phyloP scores from a whole-genome alignment of 2,888 invertebrate species.

The Oscheius sp. region DNA sequence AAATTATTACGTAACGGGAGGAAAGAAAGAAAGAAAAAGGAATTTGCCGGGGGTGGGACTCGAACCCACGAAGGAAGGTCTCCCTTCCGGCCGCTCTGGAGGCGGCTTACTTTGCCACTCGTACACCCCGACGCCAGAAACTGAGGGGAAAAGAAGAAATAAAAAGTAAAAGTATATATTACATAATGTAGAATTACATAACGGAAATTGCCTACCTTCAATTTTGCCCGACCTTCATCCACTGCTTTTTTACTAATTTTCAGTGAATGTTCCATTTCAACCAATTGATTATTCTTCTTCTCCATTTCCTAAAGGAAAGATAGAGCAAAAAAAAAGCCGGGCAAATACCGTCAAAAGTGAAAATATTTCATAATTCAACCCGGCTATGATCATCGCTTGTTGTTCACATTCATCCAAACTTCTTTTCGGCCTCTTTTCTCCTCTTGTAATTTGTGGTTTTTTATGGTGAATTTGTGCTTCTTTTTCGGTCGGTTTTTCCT shows the following conservation, averaged over 20 bases:
- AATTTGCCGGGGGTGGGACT: too few relatives aligned
- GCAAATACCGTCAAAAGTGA: conserved; percentile 47
- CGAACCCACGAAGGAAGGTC: too few relatives aligned
- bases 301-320: conserved; percentile 49
- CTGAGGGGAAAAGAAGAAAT: background rate
- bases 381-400: conserved; percentile 59
- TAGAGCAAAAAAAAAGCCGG: too few relatives aligned
- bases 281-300: conserved; percentile 52
- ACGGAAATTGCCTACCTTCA: conserved; percentile 34
- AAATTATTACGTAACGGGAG: background rate
- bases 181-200: background rate
- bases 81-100: background rate
- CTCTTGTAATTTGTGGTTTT: background rate
- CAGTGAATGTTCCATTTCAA: conserved; percentile 43
- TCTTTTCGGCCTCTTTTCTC: background rate
- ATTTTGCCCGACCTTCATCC: conserved; percentile 43
- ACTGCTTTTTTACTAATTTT: conserved; percentile 40
- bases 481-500: background rate
- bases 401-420: conserved; percentile 45
- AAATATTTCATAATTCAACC: conserved; percentile 61
- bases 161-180: background rate
- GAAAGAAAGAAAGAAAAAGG: background rate
- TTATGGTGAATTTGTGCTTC: background rate
- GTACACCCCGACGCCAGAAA: background rate
- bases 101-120: background rate